phyloP scores from a whole-genome alignment of 2,113 vertebrate species.

The Megaleporinus macrocephalus region DNA sequence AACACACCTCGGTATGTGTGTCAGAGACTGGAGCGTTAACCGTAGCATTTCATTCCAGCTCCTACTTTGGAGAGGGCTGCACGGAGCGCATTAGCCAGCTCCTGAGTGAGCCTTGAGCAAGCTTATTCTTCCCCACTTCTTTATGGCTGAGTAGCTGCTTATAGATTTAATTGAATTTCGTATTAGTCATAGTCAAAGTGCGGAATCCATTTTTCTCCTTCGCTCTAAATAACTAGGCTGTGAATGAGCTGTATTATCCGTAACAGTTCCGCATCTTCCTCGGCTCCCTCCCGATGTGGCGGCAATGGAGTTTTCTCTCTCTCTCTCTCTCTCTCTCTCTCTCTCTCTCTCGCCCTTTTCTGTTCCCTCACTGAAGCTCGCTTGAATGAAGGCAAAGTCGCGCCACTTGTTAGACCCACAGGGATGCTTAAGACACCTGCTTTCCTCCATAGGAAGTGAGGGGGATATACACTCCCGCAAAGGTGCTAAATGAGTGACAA shows the following conservation, averaged over 20 bases:
- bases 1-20: background rate
- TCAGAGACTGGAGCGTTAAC: slow-evolving; percentile 25
- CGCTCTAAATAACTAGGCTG: slow-evolving; percentile 50
- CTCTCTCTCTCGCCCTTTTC: too few species aligned
- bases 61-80: slow-evolving; percentile 46
- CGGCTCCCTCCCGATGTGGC: slow-evolving; percentile 3
- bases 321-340: too few species aligned
- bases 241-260: slow-evolving; percentile 52
- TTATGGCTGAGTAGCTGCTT: slow-evolving; percentile 56
- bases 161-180: slow-evolving; percentile 67
- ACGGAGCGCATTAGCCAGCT: slow-evolving; percentile 47
- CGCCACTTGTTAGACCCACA: slow-evolving; percentile 33
- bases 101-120: slow-evolving; percentile 54
- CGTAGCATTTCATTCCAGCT: slow-evolving; percentile 27
- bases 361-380: slow-evolving; percentile 5
- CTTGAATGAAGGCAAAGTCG: slow-evolving; percentile 26
- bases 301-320: background rate
- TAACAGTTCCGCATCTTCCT: slow-evolving; percentile 28
- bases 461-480: background rate
- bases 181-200: slow-evolving; percentile 61
- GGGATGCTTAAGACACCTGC: background rate
- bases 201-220: slow-evolving; percentile 50
- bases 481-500: background rate
- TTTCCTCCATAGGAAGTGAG: background rate
- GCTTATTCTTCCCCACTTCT: slow-evolving; percentile 57